Conservation (phyloP, 2,888 invertebrate species). For the Ommatoiulus sabulosus region DNA sequence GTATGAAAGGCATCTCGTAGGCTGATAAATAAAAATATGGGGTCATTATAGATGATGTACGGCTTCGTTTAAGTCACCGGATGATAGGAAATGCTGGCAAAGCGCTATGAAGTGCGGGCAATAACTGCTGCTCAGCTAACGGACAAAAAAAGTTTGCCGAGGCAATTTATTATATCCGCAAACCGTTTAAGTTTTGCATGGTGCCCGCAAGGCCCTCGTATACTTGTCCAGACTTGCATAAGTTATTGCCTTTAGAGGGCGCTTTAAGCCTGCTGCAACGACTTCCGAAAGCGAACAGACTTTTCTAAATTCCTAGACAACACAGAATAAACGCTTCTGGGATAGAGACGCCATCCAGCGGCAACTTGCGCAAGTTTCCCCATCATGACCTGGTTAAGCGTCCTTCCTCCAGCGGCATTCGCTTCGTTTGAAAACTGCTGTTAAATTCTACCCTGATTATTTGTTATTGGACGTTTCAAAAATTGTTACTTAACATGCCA, state of each 20-base stretch:
- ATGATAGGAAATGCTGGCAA: neutral
- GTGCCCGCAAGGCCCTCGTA: neutral
- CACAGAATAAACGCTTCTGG: too few relatives aligned
- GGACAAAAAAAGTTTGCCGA: constrained; percentile 7
- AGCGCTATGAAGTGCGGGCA: constrained; percentile 7
- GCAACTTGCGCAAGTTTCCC: too few relatives aligned
- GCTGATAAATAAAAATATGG: constrained; percentile 28
- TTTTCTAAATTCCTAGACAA: neutral
- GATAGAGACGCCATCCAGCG: too few relatives aligned
- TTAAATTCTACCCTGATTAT: too few relatives aligned
- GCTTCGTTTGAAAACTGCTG: too few relatives aligned
- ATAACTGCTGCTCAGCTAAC: neutral
- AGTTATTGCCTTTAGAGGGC: constrained; percentile 14
- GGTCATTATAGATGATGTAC: constrained; percentile 21
- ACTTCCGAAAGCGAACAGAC: neutral
- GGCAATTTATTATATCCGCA: constrained; percentile 28
- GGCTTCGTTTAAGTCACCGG: constrained; percentile 22
- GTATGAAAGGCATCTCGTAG: constrained; percentile 1
- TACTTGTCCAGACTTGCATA: neutral
- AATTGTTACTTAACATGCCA: too few relatives aligned
- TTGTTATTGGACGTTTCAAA: too few relatives aligned
- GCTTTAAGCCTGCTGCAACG: neutral
- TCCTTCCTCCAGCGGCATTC: too few relatives aligned
- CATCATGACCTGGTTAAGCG: too few relatives aligned
- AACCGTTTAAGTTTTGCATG: constrained; percentile 34